Percentiles rank a stretch among this genome's conserved stretches.
Evolutionary conservation across 2,888 invertebrate species (phyloP).

Genomic region (Chorisops tibialis): DNA sequence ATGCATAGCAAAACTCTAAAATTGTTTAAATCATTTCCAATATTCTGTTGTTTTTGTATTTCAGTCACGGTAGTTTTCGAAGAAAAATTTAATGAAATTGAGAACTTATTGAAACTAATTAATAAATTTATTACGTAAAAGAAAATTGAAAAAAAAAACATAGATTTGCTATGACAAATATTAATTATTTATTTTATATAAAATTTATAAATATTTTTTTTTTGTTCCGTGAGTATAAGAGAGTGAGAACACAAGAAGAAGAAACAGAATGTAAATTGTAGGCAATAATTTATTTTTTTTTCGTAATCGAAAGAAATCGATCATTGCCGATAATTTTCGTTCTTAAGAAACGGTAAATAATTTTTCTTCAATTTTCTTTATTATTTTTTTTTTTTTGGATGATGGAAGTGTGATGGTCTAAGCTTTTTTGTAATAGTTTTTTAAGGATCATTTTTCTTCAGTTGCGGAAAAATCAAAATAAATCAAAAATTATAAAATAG

Average conservation of each 20-base stretch:
- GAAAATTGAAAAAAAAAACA: slow-evolving; percentile 9
- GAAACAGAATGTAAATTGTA: background rate
- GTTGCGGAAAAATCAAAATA: slow-evolving; percentile 1
- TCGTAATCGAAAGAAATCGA: background rate
- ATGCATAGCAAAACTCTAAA: background rate
- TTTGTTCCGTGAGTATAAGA: slow-evolving; percentile 10
- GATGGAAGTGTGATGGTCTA: slow-evolving; percentile 32
- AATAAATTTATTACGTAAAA: background rate
- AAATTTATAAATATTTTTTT: slow-evolving; percentile 12
- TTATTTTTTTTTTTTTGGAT: slow-evolving; percentile 20
- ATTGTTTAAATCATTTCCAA: background rate
- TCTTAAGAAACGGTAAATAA: background rate
- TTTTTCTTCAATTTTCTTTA: slow-evolving; percentile 2
- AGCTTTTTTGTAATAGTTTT: slow-evolving; percentile 18
- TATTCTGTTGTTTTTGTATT: background rate
- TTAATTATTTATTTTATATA: slow-evolving; percentile 32
- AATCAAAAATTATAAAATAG: background rate
- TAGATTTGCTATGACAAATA: slow-evolving; percentile 20
- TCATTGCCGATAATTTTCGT: background rate
- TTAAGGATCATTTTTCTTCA: background rate
- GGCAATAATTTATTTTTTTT: background rate
- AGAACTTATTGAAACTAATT: background rate
- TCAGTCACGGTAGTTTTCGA: background rate
- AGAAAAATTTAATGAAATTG: slow-evolving; percentile 16
- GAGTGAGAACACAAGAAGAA: slow-evolving; percentile 2